phyloP scores from a whole-genome alignment of 2,113 vertebrate genomes.

The Microcebus jonahi region DNA sequence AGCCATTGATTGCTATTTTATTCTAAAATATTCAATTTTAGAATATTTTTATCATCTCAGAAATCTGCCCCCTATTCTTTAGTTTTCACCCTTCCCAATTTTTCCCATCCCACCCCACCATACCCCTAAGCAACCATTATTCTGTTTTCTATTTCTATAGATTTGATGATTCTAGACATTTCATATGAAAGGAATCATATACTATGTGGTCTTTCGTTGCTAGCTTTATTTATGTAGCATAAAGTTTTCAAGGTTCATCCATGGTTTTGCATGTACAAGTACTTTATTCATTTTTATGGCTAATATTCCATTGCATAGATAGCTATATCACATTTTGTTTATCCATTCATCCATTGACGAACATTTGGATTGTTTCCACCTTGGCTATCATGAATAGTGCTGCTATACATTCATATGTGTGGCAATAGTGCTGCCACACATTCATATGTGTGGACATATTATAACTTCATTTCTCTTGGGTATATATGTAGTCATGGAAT shows the following conservation, averaged over 20 bases:
- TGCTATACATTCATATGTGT: not conserved
- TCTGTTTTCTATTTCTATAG: not conserved
- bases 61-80: not conserved
- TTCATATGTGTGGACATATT: not conserved
- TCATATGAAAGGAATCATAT: not conserved
- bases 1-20: not conserved
- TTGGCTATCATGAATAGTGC: not conserved
- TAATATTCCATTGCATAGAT: not conserved
- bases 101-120: not conserved
- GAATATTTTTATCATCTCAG: not conserved
- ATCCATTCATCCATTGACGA: not conserved
- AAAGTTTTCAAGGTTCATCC: not conserved
- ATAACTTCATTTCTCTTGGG: not conserved
- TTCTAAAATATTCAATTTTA: not conserved
- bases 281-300: not conserved
- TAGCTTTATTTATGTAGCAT: not conserved
- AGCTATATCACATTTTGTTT: not conserved
- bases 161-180: not conserved
- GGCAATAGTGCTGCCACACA: not conserved
- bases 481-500: not conserved
- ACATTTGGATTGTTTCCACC: not conserved
- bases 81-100: not conserved
- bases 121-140: not conserved
- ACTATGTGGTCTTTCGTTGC: not conserved
- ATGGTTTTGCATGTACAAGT: not conserved